Base-by-base conservation (phyloP, 2,888 invertebrate genomes). In the Gortyna flavago region DNA sequence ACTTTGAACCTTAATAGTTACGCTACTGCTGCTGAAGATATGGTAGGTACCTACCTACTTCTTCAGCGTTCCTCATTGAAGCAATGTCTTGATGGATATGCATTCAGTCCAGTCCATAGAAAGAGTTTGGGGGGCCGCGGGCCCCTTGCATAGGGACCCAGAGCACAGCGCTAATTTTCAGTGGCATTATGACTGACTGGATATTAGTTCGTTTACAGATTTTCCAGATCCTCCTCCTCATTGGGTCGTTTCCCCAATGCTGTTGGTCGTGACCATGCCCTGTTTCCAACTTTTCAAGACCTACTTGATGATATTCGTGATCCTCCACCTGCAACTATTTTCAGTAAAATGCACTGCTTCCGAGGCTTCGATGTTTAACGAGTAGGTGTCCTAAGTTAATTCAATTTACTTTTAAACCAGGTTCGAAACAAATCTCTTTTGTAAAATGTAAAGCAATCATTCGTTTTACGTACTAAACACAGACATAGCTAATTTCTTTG, bases 401-500 rank as follows among this genome's bases (percentile, higher is more conserved):
- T 32, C 0, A 32, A 77, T 64, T 77, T 64, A 51, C 21, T 38
- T 65, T 41, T 16, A 25, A 70, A 38, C 5, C 62, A 29, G 62
- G 29, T 44, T 21, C 38, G 4, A n/a, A 3, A 32, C 18, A 59
- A 78, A 65, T 41, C 3, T 32, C 38, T 62, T 64, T 38, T 62
- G 13, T 62, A 57, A 75, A 67, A 75, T 74, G 7, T 72, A 64
- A 75, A 77, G 41, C 69, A 84, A 83, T 79, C 76, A 79, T 76
- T 77, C 77, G 59, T 77, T 83, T 62, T 76, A 81, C 29, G 48
- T 75, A 67, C 74, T 68, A 81, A 82, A 81, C 79, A 83, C 78
- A 85, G 86, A 87, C 83, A 81, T 81, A 89, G 87, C 83, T 86
- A 86, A 90, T 89, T 90, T 91, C 86, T 90, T 88, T 88, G 89